These are phyloP conservation scores for Thamnaconus septentrionalis DNA, from an alignment of 2,113 vertebrate species.

Conservation along the genomic window DNA sequence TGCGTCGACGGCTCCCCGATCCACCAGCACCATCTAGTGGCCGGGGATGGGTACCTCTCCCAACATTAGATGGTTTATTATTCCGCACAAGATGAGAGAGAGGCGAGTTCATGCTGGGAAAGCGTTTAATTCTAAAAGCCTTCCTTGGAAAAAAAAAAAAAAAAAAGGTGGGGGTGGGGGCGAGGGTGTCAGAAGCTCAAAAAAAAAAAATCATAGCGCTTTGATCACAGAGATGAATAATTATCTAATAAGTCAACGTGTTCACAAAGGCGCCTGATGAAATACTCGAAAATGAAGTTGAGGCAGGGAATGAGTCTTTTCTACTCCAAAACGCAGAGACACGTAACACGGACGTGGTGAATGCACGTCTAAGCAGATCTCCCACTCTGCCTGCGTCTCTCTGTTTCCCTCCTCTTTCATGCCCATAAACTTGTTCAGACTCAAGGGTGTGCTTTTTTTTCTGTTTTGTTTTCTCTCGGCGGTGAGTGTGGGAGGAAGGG, in stretches of 20 bases:
- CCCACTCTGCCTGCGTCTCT: conserved; percentile 4
- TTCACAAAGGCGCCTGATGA: conserved; percentile 41
- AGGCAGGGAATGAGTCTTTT: conserved; percentile 31
- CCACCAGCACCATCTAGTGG: conserved; percentile 65
- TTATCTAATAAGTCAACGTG: conserved; percentile 39
- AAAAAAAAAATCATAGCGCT: conserved; percentile 13
- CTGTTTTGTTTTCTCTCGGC: conserved; percentile 33
- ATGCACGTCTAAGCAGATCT: too few species aligned
- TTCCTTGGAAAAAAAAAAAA: conserved; percentile 16
- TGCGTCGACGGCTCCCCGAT: conserved; percentile 11
- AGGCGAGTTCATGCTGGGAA: conserved; percentile 9
- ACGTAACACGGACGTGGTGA: too few species aligned
- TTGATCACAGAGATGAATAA: conserved; percentile 40
- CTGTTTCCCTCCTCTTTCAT: not conserved
- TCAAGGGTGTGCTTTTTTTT: not conserved
- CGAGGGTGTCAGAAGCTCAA: not conserved
- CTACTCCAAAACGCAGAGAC: too few species aligned
- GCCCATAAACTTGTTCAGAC: conserved; percentile 10
- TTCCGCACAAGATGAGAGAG: conserved; percentile 13
- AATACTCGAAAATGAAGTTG: conserved; percentile 20
- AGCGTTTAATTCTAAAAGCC: conserved; percentile 25
- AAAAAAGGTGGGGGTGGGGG: conserved; percentile 22
- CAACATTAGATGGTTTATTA: not conserved
- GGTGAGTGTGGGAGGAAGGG: conserved; percentile 38
- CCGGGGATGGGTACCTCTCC: not conserved